Evolutionary conservation across 2,797 vertebrate genomes (phyloP), one percentile per base, ranked within the genome.

Genomic region (Botia almorhae): DNA sequence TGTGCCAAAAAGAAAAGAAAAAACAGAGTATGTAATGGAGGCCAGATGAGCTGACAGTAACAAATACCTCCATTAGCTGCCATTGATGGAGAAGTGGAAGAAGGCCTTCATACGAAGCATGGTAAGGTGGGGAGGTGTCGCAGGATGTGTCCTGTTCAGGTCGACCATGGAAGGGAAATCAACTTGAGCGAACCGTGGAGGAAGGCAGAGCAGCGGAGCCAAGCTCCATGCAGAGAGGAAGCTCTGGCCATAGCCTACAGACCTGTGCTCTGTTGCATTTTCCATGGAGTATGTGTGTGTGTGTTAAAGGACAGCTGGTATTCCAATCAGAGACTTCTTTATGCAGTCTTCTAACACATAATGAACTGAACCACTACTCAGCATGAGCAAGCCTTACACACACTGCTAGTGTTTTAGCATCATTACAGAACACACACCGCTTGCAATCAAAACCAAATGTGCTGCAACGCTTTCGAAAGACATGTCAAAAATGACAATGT

Each of bases 281-380:
- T 82, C 73, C 81, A 82, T 33, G 63, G 21, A 69, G 67, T 60
- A n/a, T 75, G 76, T 61, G 74, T 70, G 26, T 79, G 53, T 70
- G 80, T 81, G 80, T 80, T 70, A 68, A n/a, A 68, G 26, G 86
- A 84, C 92, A 94, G 91, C 92, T 93, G 93, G 89, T 89, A 87
- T 92, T 93, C 87, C 86, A 89, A 89, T 93, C 91, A 92, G 86
- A 83, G 79, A 78, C 84, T 86, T 88, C 91, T 93, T 93, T 88
- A 93, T 92, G 85, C 89, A 92, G 88, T 92, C 86, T 90, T 91
- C 87, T 85, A 87, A 87, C 83, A 90, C 87, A 91, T 91, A 92
- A 93, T 89, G 91, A 93, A 92, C 88, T 90, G 86, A 86, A 88
- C 85, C 85, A 89, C 87, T 87, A 88, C 90, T 90, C 88, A 92